phyloP scores from a whole-genome alignment of 1,140 invertebrate species.

The Olivierus martensii region DNA sequence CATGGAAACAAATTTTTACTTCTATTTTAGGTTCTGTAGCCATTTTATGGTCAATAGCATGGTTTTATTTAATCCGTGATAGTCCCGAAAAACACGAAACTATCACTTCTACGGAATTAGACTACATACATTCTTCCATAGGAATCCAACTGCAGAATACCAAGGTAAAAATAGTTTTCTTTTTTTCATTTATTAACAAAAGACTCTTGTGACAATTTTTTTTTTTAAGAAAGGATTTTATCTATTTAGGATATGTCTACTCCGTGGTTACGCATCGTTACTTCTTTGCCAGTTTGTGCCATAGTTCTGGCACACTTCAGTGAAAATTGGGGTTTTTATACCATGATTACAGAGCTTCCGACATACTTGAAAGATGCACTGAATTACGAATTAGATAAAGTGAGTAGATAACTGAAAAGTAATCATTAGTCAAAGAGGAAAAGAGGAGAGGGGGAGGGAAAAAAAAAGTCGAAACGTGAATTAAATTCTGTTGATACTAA shows the following conservation, averaged over 20 bases:
- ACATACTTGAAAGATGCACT: conserved; percentile 86
- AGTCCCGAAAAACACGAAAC: conserved; percentile 55
- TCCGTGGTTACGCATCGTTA: conserved; percentile 66
- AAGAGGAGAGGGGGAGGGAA: no score
- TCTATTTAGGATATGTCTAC: conserved; percentile 21
- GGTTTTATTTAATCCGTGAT: conserved; percentile 58
- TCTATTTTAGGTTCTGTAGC: background rate
- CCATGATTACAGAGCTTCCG: conserved; percentile 80
- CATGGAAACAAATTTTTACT: no score
- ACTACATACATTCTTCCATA: conserved; percentile 48
- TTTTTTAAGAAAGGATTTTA: no score
- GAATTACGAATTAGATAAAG: conserved; percentile 51
- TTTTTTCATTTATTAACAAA: background rate
- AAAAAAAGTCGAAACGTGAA: no score
- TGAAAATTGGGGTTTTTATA: conserved; percentile 91
- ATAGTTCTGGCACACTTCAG: conserved; percentile 78
- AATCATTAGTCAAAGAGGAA: no score
- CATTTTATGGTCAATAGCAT: conserved; percentile 29
- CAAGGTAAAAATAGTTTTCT: no score
- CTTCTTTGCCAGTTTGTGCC: conserved; percentile 75
- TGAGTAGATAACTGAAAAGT: no score
- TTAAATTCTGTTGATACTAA: no score
- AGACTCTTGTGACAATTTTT: background rate
- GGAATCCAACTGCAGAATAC: conserved; percentile 12
- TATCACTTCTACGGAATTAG: conserved; percentile 55